Evolutionary conservation across 2,797 vertebrate species (phyloP).

Genomic region (Petrocephalus schoutedeni): DNA sequence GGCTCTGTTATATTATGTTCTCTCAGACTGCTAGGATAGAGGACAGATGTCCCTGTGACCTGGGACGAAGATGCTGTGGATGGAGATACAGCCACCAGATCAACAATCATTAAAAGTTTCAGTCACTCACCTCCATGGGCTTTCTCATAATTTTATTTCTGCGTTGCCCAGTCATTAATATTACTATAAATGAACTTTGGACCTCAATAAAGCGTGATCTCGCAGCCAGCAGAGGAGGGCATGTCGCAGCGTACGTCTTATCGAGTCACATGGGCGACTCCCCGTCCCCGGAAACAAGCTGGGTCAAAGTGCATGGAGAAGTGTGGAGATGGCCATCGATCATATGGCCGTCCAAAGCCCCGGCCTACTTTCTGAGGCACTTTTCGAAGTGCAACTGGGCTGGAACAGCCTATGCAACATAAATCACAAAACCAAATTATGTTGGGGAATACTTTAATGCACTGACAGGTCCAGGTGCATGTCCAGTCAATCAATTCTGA

Average conservation of each 20-base stretch:
- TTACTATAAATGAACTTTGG: slow-evolving; percentile 21
- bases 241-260: not conserved
- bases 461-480: not conserved
- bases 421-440: slow-evolving; percentile 14
- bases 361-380: not conserved
- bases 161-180: not conserved
- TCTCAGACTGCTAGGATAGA: not conserved
- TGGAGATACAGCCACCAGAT: not conserved
- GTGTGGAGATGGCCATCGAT: slow-evolving; percentile 6
- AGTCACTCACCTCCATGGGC: not conserved
- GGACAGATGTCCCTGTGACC: not conserved
- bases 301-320: slow-evolving; percentile 15
- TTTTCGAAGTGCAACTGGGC: not conserved
- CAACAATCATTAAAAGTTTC: not conserved
- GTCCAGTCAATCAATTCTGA: not conserved
- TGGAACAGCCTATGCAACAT: not conserved
- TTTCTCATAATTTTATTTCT: slow-evolving; percentile 14
- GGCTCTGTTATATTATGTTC: not conserved
- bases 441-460: slow-evolving; percentile 1
- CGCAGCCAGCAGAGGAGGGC: not conserved
- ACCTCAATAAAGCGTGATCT: slow-evolving; percentile 13
- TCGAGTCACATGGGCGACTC: not conserved
- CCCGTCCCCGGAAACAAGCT: not conserved
- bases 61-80: not conserved
- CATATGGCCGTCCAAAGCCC: not conserved